Evolutionary conservation across 2,113 vertebrate genomes (phyloP).

Genomic region (Lasiurus cinereus): DNA sequence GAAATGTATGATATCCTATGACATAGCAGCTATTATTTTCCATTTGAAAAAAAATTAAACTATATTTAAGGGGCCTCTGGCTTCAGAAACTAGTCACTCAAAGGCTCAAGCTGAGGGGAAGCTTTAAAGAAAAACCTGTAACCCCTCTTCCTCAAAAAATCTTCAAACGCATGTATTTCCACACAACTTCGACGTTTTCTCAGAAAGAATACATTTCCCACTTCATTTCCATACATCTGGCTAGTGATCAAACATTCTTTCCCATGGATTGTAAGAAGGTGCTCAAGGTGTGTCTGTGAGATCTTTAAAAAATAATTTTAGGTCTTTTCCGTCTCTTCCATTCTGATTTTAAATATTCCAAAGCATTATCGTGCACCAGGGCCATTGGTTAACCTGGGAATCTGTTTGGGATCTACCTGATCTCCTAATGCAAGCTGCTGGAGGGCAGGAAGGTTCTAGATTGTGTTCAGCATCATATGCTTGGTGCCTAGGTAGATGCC

Average conservation of each 20-base stretch:
- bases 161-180: not conserved
- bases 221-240: not conserved
- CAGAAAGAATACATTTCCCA: not conserved
- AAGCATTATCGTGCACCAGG: not conserved
- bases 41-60: not conserved
- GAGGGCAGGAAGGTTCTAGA: not conserved
- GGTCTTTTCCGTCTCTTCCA: not conserved
- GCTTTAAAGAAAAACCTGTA: not conserved
- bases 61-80: not conserved
- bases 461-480: not conserved
- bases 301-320: too few species aligned
- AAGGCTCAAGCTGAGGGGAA: not conserved
- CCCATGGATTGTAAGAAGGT: not conserved
- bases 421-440: not conserved
- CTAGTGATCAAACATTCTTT: not conserved
- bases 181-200: not conserved
- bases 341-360: not conserved
- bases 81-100: not conserved
- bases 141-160: not conserved
- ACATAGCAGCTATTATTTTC: not conserved
- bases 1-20: not conserved
- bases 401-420: not conserved
- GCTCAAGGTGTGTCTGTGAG: not conserved
- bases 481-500: too few species aligned
- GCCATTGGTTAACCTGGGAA: not conserved